A percentile compares a stretch with the other conserved stretches of the same genome.
Evolutionary conservation across 2,888 invertebrate species (phyloP).

Genomic region (Drosophila borealis): DNA sequence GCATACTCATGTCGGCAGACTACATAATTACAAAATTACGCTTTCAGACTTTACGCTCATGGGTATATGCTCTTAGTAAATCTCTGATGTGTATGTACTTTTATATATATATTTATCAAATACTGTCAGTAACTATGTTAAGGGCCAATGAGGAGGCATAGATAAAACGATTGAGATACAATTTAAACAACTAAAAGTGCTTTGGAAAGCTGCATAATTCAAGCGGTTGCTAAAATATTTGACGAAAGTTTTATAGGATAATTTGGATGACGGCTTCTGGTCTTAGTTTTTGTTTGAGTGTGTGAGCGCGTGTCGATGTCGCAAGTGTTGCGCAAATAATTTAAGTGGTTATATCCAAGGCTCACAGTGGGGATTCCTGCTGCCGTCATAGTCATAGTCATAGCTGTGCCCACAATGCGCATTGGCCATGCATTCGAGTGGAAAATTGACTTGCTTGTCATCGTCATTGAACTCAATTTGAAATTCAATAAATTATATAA

Average conservation of each 20-base stretch:
- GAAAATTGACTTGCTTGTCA: slow-evolving; percentile 82
- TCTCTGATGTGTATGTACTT: too few species aligned
- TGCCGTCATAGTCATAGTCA: slow-evolving; percentile 7
- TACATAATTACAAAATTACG: too few species aligned
- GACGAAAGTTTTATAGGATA: slow-evolving; percentile 9
- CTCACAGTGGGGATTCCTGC: background rate
- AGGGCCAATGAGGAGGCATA: too few species aligned
- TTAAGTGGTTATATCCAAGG: slow-evolving; percentile 58
- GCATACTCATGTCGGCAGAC: too few species aligned
- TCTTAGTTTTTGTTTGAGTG: background rate
- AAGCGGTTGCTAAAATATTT: slow-evolving; percentile 11
- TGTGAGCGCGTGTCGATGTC: slow-evolving; percentile 15
- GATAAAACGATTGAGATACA: background rate
- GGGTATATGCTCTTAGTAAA: too few species aligned
- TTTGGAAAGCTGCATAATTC: slow-evolving; percentile 8
- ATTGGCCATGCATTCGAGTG: slow-evolving; percentile 76
- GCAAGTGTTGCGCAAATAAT: slow-evolving; percentile 70
- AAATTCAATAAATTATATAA: slow-evolving; percentile 82
- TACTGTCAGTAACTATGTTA: too few species aligned
- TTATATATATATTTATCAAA: too few species aligned
- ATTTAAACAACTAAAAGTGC: background rate
- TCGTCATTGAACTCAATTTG: slow-evolving; percentile 82
- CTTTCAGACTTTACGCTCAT: too few species aligned
- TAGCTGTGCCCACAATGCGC: slow-evolving; percentile 53
- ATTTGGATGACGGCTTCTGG: slow-evolving; percentile 5